Evolutionary conservation across 2,797 vertebrate genomes (phyloP).

Genomic region (Molossus molossus): DNA sequence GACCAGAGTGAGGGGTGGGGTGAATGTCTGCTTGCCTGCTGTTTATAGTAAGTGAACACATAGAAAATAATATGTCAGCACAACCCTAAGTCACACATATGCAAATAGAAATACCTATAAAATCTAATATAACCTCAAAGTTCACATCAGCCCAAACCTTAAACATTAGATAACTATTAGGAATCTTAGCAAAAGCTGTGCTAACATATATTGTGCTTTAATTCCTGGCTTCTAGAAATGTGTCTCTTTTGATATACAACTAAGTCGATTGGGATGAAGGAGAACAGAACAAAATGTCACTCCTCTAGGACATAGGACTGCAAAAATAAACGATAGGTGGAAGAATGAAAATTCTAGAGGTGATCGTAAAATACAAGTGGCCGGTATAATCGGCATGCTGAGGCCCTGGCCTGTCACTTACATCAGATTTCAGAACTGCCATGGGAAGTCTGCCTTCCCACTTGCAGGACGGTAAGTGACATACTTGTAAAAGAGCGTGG

Average conservation of each 20-base stretch:
- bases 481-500: conserved; percentile 81
- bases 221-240: conserved; percentile 83
- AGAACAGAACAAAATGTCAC: conserved; percentile 74
- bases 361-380: conserved; percentile 75
- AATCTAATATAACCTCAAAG: conserved; percentile 79
- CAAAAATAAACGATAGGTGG: conserved; percentile 62
- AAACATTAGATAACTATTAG: conserved; percentile 87
- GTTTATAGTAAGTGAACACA: conserved; percentile 82
- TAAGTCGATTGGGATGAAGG: conserved; percentile 49
- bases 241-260: conserved; percentile 37
- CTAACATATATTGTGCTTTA: conserved; percentile 83
- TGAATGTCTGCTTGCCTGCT: conserved; percentile 79
- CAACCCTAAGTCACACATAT: conserved; percentile 11
- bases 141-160: conserved; percentile 79
- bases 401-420: conserved; percentile 81
- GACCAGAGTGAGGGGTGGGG: conserved; percentile 70
- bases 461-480: conserved; percentile 87
- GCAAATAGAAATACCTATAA: conserved; percentile 77
- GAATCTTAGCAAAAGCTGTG: conserved; percentile 85
- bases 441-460: conserved; percentile 84
- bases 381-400: conserved; percentile 84
- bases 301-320: conserved; percentile 68
- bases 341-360: conserved; percentile 75
- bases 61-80: conserved; percentile 39
- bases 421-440: conserved; percentile 80